Evolutionary conservation across 2,888 invertebrate species (phyloP), one percentile per base, ranked within the genome.

Genomic region (Netelia fuscicornis): DNA sequence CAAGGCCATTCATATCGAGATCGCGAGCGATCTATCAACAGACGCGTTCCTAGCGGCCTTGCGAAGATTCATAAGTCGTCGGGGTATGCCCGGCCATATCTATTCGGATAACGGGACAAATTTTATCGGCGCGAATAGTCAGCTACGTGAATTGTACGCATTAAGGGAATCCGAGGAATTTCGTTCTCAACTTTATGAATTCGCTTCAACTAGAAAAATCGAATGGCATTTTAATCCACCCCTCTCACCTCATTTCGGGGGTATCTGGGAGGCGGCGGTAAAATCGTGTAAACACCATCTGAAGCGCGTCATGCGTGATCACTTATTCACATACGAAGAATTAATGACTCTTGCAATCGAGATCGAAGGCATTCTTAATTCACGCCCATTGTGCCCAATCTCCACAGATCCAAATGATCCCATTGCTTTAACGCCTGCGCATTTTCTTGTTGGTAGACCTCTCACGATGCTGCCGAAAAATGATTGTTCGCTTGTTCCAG

Each of bases 381-480:
- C 80, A n/a, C 54, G 83, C 11, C 84, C 85, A 10, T 52, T 87
- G n/a, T 85, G 79, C 70, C 60, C 81, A 17, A 60, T 85, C 10
- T 86, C 84, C 0, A 48, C 85, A 0, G 84, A 88, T 74, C 85
- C 86, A 2, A 86, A 84, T 37, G 86, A 86, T 82, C 80, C 71
- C 2, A 11, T 81, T 0, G 87, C 86, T 1, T 58, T 83, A 54
- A 84, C 85, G 13, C 79, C 82, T 17, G 90, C 88, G n/a, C 91
- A 92, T 85, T 89, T 91, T 79, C 83, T 92, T 6, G 83, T 90
- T 65, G 75, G 75, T 11, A 52, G 17, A 65, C 65, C 64, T 13
- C 54, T 76, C 54, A 76, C 75, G 17, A n/a, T 89, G 17, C 79
- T 90, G 6, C 88, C 89, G 20, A 88, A 89, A 74, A 80, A 72